Conservation (phyloP, 2,888 invertebrate species). For the Hirudinaria manillensis region DNA sequence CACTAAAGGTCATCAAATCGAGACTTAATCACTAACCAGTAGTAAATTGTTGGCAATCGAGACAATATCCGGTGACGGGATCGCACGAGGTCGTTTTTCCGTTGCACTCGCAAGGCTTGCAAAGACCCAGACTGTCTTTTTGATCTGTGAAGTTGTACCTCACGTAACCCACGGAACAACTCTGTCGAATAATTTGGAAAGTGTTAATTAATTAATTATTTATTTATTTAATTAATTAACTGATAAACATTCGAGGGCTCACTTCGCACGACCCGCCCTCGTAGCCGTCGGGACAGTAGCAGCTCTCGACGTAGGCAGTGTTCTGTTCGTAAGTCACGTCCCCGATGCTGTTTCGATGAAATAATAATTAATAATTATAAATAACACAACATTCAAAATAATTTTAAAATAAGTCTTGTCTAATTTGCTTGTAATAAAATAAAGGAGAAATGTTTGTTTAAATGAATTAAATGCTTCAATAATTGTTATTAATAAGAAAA, state of each 20-base stretch:
- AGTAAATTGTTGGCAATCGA: conserved; percentile 56
- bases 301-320: conserved; percentile 39
- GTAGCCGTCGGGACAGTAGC: conserved; percentile 41
- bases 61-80: conserved; percentile 72
- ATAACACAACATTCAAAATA: neutral
- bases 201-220: no score
- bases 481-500: no score
- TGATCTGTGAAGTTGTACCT: conserved; percentile 55
- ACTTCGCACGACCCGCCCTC: conserved; percentile 43
- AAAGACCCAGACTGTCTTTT: conserved; percentile 38
- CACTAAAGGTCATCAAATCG: no score
- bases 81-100: conserved; percentile 83
- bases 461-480: no score
- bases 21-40: conserved; percentile 33
- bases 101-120: conserved; percentile 74
- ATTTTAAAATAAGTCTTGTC: no score
- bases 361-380: neutral
- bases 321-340: conserved; percentile 27
- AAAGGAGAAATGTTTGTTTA: no score
- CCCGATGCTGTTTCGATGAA: conserved; percentile 34
- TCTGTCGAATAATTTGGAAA: conserved; percentile 33
- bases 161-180: conserved; percentile 40
- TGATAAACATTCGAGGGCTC: neutral
- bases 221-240: neutral
- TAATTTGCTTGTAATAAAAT: no score